Conservation (phyloP, 2,888 invertebrate genomes). For the Pristionchus maxplancki region DNA sequence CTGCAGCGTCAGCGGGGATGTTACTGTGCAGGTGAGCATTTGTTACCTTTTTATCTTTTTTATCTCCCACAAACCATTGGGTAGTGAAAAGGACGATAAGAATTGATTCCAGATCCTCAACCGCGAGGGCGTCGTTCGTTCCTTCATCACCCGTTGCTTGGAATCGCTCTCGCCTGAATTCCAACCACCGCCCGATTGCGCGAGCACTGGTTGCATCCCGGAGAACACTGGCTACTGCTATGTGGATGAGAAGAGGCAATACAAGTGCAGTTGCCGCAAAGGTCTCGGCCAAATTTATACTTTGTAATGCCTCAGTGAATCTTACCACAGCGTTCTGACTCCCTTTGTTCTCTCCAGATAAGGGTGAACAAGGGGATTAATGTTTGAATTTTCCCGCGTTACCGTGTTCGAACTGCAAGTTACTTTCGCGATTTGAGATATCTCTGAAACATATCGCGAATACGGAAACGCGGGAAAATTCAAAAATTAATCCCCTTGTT, state of each 20-base stretch:
- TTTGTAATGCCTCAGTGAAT: too few species aligned
- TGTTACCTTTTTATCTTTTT: not conserved
- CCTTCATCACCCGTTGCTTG: not conserved
- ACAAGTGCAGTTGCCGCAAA: not conserved
- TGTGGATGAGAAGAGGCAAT: not conserved
- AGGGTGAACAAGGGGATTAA: too few species aligned
- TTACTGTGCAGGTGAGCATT: not conserved
- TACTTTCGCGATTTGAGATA: too few species aligned
- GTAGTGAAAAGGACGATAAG: not conserved
- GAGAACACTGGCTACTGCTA: not conserved
- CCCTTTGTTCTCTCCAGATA: too few species aligned
- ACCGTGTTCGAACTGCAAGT: too few species aligned
- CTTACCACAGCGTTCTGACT: too few species aligned
- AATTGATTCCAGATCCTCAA: not conserved
- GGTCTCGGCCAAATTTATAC: too few species aligned
- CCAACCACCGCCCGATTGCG: not conserved
- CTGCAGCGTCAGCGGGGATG: not conserved
- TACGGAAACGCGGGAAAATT: too few species aligned
- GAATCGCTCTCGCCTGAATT: not conserved
- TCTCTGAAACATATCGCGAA: too few species aligned
- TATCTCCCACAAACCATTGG: too few species aligned
- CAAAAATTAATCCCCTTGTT: too few species aligned
- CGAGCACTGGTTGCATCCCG: not conserved
- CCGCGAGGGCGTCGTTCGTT: not conserved
- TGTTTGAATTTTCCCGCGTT: too few species aligned